Percentiles rank a stretch among this genome's conserved stretches.
Conservation (phyloP, 2,113 vertebrate species). For the Salvelinus alpinus region DNA sequence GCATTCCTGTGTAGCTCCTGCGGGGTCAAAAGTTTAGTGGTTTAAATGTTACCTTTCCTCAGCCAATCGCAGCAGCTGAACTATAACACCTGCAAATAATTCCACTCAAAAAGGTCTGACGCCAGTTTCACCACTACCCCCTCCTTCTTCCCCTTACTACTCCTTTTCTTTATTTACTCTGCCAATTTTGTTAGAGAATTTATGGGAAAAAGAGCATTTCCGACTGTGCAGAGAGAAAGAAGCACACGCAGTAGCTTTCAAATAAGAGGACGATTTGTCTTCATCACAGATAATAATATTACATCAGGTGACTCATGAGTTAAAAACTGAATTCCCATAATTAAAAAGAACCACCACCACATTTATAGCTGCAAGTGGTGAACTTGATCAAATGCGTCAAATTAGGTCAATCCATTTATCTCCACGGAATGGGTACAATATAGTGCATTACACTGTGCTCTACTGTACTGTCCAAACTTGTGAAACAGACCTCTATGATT, state of each 20-base stretch:
- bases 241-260: not conserved
- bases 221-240: not conserved
- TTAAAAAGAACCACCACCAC: not conserved
- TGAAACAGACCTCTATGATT: no score
- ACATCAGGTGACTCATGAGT: not conserved
- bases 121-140: conserved; percentile 61
- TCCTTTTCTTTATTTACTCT: conserved; percentile 51
- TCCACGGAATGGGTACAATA: not conserved
- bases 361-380: not conserved
- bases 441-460: no score
- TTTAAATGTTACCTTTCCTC: conserved; percentile 97
- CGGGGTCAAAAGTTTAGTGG: conserved; percentile 99
- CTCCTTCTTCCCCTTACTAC: conserved; percentile 40
- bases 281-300: not conserved
- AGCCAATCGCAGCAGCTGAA: conserved; percentile 86
- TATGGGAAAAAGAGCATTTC: conserved; percentile 52
- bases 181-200: conserved; percentile 53
- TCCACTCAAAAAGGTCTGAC: conserved; percentile 78
- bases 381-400: not conserved
- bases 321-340: not conserved
- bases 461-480: no score
- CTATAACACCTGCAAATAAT: conserved; percentile 82
- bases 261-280: not conserved
- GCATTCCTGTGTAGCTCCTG: conserved; percentile 86
- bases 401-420: not conserved